phyloP scores from a whole-genome alignment of 2,888 invertebrate genomes.

The Cyrtodaria siliqua region DNA sequence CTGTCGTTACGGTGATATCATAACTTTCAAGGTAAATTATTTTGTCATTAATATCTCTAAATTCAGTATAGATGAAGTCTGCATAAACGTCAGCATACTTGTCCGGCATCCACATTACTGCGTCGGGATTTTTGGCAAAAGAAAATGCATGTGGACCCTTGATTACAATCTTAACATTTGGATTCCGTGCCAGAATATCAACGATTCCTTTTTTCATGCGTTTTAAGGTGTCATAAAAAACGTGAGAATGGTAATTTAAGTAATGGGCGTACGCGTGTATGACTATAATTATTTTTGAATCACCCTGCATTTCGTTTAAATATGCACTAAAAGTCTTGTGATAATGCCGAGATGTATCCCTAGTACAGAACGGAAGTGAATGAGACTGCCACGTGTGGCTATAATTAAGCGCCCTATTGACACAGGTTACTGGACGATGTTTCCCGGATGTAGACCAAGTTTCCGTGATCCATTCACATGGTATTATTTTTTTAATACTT shows the following conservation, averaged over 20 bases:
- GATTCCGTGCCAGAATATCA: constrained; percentile 20
- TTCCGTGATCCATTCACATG: constrained; percentile 48
- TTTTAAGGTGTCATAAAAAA: constrained; percentile 35
- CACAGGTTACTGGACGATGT: constrained; percentile 47
- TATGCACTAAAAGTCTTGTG: constrained; percentile 39
- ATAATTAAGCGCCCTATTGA: constrained; percentile 28
- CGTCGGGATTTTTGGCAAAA: constrained; percentile 37
- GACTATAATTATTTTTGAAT: constrained; percentile 22
- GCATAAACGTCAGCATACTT: constrained; percentile 47
- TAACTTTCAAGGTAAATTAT: constrained; percentile 44
- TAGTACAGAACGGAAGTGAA: constrained; percentile 55
- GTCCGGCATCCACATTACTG: constrained; percentile 60
- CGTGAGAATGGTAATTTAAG: constrained; percentile 48
- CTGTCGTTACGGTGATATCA: constrained; percentile 48
- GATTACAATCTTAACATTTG: constrained; percentile 37
- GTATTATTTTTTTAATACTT: constrained; percentile 17
- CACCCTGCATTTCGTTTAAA: constrained; percentile 16
- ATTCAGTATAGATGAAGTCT: constrained; percentile 33
- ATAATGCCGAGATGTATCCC: constrained; percentile 46
- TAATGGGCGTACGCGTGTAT: constrained; percentile 49
- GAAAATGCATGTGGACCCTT: constrained; percentile 59
- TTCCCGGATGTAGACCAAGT: constrained; percentile 36
- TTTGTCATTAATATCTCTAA: constrained; percentile 36
- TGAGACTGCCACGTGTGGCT: constrained; percentile 44
- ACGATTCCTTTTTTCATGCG: constrained; percentile 28